Conservation (phyloP, 2,888 invertebrate genomes). For the Agonopterix arenella region DNA sequence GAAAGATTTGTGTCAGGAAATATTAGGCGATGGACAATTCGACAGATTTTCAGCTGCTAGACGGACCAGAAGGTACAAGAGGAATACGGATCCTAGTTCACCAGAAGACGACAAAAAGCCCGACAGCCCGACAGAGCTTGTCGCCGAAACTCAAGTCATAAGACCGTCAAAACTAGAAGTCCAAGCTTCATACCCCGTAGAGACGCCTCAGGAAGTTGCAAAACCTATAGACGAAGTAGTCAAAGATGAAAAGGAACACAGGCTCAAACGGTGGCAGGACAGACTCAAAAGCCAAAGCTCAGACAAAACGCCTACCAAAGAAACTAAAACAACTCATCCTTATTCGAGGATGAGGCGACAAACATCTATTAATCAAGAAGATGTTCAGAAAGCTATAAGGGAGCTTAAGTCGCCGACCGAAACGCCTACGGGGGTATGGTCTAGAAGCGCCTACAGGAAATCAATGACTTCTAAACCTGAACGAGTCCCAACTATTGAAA, state of each 20-base stretch:
- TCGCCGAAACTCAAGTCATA: conserved; percentile 73
- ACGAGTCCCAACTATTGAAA: conserved; percentile 33
- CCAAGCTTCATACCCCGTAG: conserved; percentile 70
- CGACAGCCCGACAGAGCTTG: conserved; percentile 55
- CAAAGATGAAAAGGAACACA: conserved; percentile 75
- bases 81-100: conserved; percentile 76
- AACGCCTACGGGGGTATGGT: conserved; percentile 78
- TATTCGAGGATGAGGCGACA: conserved; percentile 78
- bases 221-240: conserved; percentile 47
- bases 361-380: conserved; percentile 83
- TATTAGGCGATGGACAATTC: conserved; percentile 86
- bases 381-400: conserved; percentile 82
- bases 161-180: conserved; percentile 71
- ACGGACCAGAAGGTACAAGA: conserved; percentile 88
- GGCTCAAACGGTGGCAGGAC: conserved; percentile 83
- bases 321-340: conserved; percentile 42
- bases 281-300: conserved; percentile 78
- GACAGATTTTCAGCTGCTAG: conserved; percentile 90
- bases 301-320: conserved; percentile 64
- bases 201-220: conserved; percentile 46
- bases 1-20: conserved; percentile 69
- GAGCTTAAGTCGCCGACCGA: conserved; percentile 80
- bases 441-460: conserved; percentile 62
- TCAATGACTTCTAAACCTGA: conserved; percentile 46
- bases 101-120: conserved; percentile 75